A percentile compares a stretch with the other conserved stretches of the same genome.
Conservation (phyloP, 2,797 vertebrate species). For the Tragopan temminckii region DNA sequence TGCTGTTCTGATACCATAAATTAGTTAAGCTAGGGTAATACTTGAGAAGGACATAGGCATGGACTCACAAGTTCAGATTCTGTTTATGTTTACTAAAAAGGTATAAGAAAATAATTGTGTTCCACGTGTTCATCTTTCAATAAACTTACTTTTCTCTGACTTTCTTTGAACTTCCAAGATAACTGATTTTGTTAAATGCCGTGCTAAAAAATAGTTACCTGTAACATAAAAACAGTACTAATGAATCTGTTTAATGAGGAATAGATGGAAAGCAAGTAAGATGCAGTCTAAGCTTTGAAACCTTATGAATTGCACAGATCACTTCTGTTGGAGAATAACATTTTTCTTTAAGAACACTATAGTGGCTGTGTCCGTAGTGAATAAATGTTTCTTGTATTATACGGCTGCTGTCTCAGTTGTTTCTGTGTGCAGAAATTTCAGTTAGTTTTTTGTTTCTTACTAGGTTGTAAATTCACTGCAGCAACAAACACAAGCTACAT, state of each 20-base stretch:
- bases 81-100: background rate
- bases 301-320: background rate
- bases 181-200: background rate
- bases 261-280: background rate
- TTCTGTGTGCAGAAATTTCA: constrained; percentile 13
- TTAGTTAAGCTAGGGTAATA: background rate
- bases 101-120: background rate
- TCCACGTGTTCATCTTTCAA: background rate
- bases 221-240: background rate
- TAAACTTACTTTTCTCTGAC: background rate
- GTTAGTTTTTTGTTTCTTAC: constrained; percentile 2
- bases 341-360: background rate
- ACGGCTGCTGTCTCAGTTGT: background rate
- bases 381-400: background rate
- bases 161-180: background rate
- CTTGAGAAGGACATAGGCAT: background rate
- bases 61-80: background rate
- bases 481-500: constrained; percentile 89
- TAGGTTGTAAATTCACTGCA: constrained; percentile 93
- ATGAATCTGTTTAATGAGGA: background rate
- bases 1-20: background rate
- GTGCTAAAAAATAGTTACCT: background rate
- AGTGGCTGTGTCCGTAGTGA: background rate
- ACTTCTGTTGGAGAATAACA: background rate
- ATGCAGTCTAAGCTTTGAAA: background rate